Evolutionary conservation across 2,888 invertebrate genomes (phyloP), one percentile per base, ranked within the genome.

Genomic region (Xestia ashworthii): DNA sequence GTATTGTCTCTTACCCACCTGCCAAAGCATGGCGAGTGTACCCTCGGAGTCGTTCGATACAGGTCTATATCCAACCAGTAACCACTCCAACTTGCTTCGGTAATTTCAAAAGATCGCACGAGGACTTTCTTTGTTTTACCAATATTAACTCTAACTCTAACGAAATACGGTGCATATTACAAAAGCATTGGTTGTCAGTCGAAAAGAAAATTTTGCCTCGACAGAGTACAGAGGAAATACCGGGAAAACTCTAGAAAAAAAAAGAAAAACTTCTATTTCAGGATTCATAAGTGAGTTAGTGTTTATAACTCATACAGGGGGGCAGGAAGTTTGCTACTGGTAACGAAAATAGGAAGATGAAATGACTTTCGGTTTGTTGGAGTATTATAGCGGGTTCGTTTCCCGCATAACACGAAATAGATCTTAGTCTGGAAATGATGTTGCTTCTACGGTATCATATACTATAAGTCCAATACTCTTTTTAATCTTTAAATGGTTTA

Each of bases 21-120:
- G 53, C 41, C 60, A 25, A 38, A 62, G 44, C 48, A 70, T 70
- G 68, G 69, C 25, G 25, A 83, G 65, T 53, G 60, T 62, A 70
- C 74, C 50, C 62, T 73, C 55, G 46, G 50, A 79, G 67, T 66
- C 74, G 84, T 70, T 84, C 80, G 80, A 82, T 82, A 84, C 53
- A 73, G 41, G 55, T 73, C 84, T 74, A 80, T 62, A 55, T 41
- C 32, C 25, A 74, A 73, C 69, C 53, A 32, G 53, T 38, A 67
- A 64, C 71, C 67, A 78, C 64, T 14, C 32, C 22, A 64, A 65
- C 67, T 68, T 44, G 14, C 25, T 64, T 14, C 16, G 22, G 32
- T 38, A 16, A 60, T 46, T 70, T 11, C 8, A 55, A 62, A 81
- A 78, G 32, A 48, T 65, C 1, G 3, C 6, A 64, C 0, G 14